A percentile compares a stretch with the other conserved stretches of the same genome.
These are phyloP conservation scores for Ptilodon capucinus DNA, from an alignment of 2,888 invertebrate genomes.

Conservation along the genomic window DNA sequence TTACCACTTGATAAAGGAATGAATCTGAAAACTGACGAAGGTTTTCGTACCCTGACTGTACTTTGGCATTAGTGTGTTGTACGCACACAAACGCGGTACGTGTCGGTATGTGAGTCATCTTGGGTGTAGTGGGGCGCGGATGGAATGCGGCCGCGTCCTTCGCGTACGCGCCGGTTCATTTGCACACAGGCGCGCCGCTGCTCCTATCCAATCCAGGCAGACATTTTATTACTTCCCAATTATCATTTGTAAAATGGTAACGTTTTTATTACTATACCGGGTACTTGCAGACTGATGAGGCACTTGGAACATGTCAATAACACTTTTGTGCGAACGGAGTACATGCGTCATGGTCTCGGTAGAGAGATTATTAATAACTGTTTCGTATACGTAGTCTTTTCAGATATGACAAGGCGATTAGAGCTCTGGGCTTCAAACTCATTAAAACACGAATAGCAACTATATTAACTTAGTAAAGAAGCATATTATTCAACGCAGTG, in stretches of 20 bases:
- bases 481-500: too few relatives aligned
- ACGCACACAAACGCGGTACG: constrained; percentile 49
- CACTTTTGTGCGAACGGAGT: background rate
- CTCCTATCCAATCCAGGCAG: constrained; percentile 55
- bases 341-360: background rate
- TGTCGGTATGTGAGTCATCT: constrained; percentile 74
- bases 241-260: constrained; percentile 52
- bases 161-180: constrained; percentile 74
- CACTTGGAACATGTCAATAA: background rate
- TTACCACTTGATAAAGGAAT: too few relatives aligned
- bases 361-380: background rate
- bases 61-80: constrained; percentile 55
- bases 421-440: too few relatives aligned
- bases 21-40: too few relatives aligned
- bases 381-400: background rate
- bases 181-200: constrained; percentile 70
- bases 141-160: constrained; percentile 82
- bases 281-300: background rate
- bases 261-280: constrained; percentile 18
- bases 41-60: too few relatives aligned
- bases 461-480: background rate
- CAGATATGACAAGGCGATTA: too few relatives aligned
- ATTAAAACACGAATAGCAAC: too few relatives aligned
- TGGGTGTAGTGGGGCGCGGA: constrained; percentile 63
- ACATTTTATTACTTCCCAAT: constrained; percentile 70